A percentile compares a stretch with the other conserved stretches of the same genome.
These are phyloP conservation scores for Ceyx margarethae DNA, from an alignment of 2,113 vertebrate species.

Conservation along the genomic window DNA sequence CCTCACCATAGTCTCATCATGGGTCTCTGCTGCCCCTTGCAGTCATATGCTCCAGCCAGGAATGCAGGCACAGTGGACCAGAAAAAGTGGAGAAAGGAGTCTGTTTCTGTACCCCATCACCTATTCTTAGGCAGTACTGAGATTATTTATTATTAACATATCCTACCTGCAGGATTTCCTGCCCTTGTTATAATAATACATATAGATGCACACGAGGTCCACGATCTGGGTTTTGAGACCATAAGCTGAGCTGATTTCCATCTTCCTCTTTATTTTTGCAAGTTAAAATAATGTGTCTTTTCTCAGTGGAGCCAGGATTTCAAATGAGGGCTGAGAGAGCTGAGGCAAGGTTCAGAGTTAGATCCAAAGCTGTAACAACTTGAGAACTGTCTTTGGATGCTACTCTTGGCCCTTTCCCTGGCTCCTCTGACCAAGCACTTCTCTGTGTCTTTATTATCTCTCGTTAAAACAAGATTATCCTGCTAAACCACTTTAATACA, in stretches of 20 bases:
- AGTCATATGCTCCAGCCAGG: background rate
- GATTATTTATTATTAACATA: background rate
- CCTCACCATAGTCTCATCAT: accelerated
- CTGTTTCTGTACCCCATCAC: background rate
- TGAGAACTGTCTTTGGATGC: background rate
- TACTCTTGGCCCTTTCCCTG: background rate
- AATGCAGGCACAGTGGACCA: background rate
- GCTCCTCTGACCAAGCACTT: background rate
- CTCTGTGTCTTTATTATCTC: background rate
- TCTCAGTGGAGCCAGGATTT: background rate
- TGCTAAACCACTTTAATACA: background rate
- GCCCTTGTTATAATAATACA: background rate
- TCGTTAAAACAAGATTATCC: background rate
- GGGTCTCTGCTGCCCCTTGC: background rate
- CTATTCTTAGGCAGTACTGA: background rate
- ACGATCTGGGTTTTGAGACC: background rate
- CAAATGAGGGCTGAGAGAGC: background rate
- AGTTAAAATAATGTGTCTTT: background rate
- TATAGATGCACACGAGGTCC: background rate
- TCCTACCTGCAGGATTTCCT: background rate
- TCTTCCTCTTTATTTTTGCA: background rate
- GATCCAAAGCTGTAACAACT: background rate
- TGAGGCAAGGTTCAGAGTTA: background rate
- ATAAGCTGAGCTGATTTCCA: background rate
- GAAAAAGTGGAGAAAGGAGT: background rate